Evolutionary conservation across 2,113 vertebrate genomes (phyloP).

Genomic region (Hydropotes inermis): DNA sequence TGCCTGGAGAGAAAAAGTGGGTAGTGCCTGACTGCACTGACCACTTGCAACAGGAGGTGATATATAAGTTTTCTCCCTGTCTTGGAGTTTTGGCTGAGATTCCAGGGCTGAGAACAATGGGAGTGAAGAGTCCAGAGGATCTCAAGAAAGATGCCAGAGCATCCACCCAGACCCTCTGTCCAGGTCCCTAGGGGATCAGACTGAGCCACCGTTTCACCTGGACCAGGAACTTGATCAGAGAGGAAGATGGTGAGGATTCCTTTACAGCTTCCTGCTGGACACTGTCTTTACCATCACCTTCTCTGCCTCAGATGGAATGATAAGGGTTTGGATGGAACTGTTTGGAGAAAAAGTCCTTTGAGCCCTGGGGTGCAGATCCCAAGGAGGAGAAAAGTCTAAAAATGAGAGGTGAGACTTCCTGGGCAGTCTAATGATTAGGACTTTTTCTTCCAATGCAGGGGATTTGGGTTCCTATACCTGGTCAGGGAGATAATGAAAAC

Average conservation of each 20-base stretch:
- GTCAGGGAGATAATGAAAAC: background rate
- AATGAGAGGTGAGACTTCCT: background rate
- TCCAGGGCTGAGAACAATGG: background rate
- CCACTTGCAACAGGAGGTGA: fast-evolving
- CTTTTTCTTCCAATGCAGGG: background rate
- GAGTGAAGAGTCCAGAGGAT: background rate
- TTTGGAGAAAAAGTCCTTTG: background rate
- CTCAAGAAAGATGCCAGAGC: background rate
- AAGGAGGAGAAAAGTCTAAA: background rate
- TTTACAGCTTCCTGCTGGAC: background rate
- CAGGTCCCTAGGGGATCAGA: too few relatives aligned
- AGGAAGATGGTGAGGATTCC: background rate
- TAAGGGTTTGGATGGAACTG: too few relatives aligned
- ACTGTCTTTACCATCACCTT: background rate
- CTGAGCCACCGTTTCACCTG: too few relatives aligned
- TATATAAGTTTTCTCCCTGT: background rate
- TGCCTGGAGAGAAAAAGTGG: background rate
- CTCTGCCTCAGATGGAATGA: background rate
- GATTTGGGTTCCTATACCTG: background rate
- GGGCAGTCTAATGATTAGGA: fast-evolving
- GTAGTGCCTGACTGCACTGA: too few relatives aligned
- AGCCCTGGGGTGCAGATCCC: background rate
- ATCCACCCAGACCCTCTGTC: background rate
- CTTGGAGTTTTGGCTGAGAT: background rate
- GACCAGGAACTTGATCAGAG: background rate